A percentile compares a stretch with the other conserved stretches of the same genome.
These are phyloP conservation scores for Paramormyrops kingsleyae DNA, from an alignment of 2,113 vertebrate genomes.

Conservation along the genomic window DNA sequence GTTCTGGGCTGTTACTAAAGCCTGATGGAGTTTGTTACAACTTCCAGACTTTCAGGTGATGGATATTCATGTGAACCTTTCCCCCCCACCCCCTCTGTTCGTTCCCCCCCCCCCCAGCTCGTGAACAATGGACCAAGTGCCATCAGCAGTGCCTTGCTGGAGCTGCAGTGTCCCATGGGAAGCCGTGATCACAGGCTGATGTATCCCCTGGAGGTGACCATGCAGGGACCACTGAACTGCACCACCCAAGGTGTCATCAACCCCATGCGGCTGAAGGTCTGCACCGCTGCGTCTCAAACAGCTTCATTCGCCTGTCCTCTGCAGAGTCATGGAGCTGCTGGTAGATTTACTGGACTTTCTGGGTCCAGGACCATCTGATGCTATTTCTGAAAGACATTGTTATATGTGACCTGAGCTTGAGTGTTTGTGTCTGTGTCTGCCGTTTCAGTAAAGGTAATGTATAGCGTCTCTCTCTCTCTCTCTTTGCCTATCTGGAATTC, in stretches of 20 bases:
- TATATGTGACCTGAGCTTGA: neutral
- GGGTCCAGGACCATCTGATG: neutral
- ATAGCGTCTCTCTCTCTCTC: neutral
- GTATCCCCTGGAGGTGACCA: slow-evolving; percentile 67
- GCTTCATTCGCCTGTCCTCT: neutral
- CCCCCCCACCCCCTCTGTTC: neutral
- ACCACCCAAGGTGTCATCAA: slow-evolving; percentile 63
- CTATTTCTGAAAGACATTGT: neutral
- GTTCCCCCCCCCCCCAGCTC: slow-evolving; percentile 52
- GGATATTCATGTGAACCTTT: neutral
- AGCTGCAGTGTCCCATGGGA: slow-evolving; percentile 69
- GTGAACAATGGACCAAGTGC: slow-evolving; percentile 77
- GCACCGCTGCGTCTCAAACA: neutral
- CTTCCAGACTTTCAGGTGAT: neutral
- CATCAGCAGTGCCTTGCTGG: slow-evolving; percentile 69
- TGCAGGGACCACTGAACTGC: slow-evolving; percentile 70
- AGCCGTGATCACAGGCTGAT: slow-evolving; percentile 60
- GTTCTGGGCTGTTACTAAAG: neutral
- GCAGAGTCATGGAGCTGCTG: neutral
- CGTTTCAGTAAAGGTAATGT: neutral
- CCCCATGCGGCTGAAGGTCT: slow-evolving; percentile 65
- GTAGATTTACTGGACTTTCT: neutral
- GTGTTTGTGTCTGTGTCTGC: neutral
- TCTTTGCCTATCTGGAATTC: neutral
- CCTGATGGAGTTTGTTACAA: neutral